Base-by-base conservation (phyloP, 2,113 vertebrate genomes). In the Zosterops japonicus region DNA sequence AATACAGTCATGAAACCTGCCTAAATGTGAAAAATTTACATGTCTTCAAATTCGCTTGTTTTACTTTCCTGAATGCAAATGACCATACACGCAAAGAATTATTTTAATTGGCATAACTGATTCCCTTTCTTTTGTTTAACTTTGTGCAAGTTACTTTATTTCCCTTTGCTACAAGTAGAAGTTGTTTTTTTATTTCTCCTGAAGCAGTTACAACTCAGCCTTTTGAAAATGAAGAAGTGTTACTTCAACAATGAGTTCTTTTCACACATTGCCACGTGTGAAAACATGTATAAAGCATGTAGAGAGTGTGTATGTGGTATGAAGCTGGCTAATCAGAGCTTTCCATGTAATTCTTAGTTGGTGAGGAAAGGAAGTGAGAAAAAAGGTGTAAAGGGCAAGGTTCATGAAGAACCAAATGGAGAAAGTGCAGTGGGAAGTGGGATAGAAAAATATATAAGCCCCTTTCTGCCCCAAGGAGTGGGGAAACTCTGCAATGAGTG, bases 281-380 rank as follows among this genome's bases (percentile, higher is more conserved):
- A 7, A 33, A 72, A 35, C 31, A 12, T 0, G 2, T 27, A 5
- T 5, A 10, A 18, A 29, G 7, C 1, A 12, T 6, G 12, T 14
- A 53, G 27, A 5, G 5, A 7, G 8, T 5, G 41, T 17, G 11
- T 14, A 14, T 16, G 11, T 8, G 22, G 29, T 8, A 20, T 35
- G 49, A 52, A 31, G 25, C 7, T 23, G 36, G 20, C 12, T 56
- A 6, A 55, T 17, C 56, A 64, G 69, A 59, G 4, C 10, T 77
- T 52, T 19, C 31, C 61, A 3, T 25, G 53, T 3, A 7, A 4
- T 39, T 50, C 36, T 29, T 28, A 23, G 22, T 21, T 33, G 42
- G 12, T 23, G n/a, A 17, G 13, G 29, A 76, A 59, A 75, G 21
- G 9, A 82, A 28, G 14, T 5, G n/a, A 78, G 24, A 27, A 16